phyloP scores from a whole-genome alignment of 2,888 invertebrate species.

The Pheosia tremula region DNA sequence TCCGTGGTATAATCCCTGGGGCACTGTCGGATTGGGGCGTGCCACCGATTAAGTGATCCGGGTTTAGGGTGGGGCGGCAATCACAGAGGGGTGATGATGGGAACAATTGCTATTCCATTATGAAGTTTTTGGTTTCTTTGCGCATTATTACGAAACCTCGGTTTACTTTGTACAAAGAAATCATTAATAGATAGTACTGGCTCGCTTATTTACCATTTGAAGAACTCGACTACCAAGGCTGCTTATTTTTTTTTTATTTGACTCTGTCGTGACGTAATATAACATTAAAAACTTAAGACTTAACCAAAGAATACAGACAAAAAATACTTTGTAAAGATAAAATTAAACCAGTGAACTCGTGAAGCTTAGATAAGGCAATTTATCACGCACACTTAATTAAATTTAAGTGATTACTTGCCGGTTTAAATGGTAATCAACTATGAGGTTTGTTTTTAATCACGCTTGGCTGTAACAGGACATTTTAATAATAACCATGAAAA shows the following conservation, averaged over 20 bases:
- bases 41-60: slow-evolving; percentile 19
- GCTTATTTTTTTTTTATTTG: too few relatives aligned
- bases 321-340: background rate
- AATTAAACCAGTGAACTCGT: background rate
- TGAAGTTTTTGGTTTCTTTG: too few relatives aligned
- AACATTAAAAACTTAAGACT: background rate
- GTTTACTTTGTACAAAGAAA: too few relatives aligned
- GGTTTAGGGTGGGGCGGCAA: slow-evolving; percentile 14
- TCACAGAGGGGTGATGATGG: background rate
- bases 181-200: too few relatives aligned
- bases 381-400: background rate
- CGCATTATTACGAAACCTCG: too few relatives aligned
- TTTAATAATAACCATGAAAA: background rate
- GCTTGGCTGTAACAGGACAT: background rate
- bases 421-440: background rate
- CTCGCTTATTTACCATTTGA: too few relatives aligned
- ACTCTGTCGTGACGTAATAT: background rate
- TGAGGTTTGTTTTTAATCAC: background rate
- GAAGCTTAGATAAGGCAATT: background rate
- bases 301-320: background rate
- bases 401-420: background rate
- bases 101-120: too few relatives aligned
- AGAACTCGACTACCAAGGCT: too few relatives aligned
- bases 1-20: slow-evolving; percentile 19
- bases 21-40: slow-evolving; percentile 14